Evolutionary conservation across 2,888 invertebrate genomes (phyloP).

Genomic region (Machimus atricapillus): DNA sequence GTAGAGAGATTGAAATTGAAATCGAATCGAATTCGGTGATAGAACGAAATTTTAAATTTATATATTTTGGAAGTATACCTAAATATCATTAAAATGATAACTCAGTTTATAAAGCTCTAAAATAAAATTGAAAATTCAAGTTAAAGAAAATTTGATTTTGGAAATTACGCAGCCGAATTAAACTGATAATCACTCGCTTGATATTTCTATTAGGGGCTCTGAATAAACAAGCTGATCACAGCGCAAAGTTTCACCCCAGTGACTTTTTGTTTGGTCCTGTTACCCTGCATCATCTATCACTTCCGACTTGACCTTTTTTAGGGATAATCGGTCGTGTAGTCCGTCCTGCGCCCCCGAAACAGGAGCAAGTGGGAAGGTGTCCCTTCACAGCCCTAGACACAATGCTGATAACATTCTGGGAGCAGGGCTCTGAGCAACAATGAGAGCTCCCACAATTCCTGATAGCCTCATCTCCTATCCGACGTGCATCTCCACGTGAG

Average conservation of each 20-base stretch:
- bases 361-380: slow-evolving; percentile 7
- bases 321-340: slow-evolving; percentile 52
- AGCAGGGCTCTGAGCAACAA: neutral
- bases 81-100: too few species aligned
- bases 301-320: slow-evolving; percentile 63
- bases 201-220: slow-evolving; percentile 39
- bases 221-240: slow-evolving; percentile 40
- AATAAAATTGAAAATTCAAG: neutral
- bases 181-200: neutral
- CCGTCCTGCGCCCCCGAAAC: neutral
- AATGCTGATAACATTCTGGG: slow-evolving; percentile 24
- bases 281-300: slow-evolving; percentile 61
- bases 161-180: neutral
- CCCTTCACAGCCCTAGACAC: slow-evolving; percentile 2
- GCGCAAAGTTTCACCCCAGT: slow-evolving; percentile 46
- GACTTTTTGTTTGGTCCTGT: slow-evolving; percentile 49
- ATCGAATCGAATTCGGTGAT: too few species aligned
- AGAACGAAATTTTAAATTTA: too few species aligned
- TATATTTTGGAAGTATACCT: too few species aligned
- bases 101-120: too few species aligned
- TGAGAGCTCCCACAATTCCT: neutral
- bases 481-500: slow-evolving; percentile 45
- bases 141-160: neutral
- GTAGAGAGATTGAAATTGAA: too few species aligned
- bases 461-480: slow-evolving; percentile 25